Conservation (phyloP, 2,888 invertebrate genomes). For the Mesorhabditis sp. region DNA sequence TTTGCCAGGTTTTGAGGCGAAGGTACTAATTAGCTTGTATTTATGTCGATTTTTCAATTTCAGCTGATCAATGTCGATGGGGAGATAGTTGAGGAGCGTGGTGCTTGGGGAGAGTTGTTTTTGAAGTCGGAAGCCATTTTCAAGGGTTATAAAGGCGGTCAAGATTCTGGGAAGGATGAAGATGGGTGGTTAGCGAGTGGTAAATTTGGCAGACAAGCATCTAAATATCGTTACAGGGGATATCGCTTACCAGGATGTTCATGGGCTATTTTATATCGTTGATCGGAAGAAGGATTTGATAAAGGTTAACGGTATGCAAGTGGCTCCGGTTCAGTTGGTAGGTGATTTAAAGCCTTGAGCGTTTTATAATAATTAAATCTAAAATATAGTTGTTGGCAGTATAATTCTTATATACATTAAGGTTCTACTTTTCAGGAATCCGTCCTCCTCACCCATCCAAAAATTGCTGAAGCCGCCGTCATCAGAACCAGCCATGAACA, state of each 20-base stretch:
- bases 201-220: conserved; percentile 15
- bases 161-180: conserved; percentile 64
- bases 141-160: conserved; percentile 69
- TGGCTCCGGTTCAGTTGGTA: conserved; percentile 60
- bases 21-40: conserved; percentile 12
- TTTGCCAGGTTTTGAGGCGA: conserved; percentile 41
- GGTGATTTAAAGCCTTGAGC: background rate
- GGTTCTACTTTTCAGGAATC: conserved; percentile 67
- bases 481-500: conserved; percentile 71
- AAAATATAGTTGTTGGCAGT: background rate
- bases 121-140: conserved; percentile 77
- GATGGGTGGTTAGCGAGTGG: conserved; percentile 75
- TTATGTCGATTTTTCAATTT: background rate
- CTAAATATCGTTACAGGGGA: conserved; percentile 70
- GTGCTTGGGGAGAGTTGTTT: conserved; percentile 76
- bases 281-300: conserved; percentile 84
- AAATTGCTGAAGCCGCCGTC: conserved; percentile 75
- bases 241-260: conserved; percentile 75
- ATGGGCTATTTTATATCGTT: conserved; percentile 76
- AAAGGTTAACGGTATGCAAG: conserved; percentile 83
- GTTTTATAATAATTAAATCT: background rate
- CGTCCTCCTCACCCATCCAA: conserved; percentile 70
- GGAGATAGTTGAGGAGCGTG: conserved; percentile 66
- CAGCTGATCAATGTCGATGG: conserved; percentile 38
- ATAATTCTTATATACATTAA: no score